Conservation (phyloP, 1,140 invertebrate genomes). For the Aphaenogaster rudis region DNA sequence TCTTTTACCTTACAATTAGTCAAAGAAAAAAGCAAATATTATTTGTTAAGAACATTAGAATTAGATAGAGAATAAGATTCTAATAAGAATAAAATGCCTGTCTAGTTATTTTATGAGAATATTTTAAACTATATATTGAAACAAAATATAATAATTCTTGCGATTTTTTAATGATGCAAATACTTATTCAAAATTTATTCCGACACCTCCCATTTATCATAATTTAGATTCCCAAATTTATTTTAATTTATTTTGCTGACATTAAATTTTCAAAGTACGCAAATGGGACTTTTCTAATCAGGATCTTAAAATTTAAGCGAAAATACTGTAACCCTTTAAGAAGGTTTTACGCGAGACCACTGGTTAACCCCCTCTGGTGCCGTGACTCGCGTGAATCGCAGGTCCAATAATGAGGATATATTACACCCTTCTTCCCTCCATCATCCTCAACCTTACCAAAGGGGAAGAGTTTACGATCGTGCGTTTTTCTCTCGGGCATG, state of each 20-base stretch:
- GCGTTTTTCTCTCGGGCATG: slow-evolving; percentile 32
- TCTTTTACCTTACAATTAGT: background rate
- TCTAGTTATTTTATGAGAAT: background rate
- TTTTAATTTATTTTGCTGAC: slow-evolving; percentile 33
- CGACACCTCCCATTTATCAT: background rate
- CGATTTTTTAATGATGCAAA: background rate
- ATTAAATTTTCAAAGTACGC: slow-evolving; percentile 3
- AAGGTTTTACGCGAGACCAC: slow-evolving; percentile 31
- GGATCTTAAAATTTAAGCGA: slow-evolving; percentile 35
- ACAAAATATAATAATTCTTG: background rate
- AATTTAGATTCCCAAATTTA: slow-evolving; percentile 4
- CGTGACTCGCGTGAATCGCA: slow-evolving; percentile 23
- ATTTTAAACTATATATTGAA: background rate
- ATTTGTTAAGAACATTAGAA: background rate
- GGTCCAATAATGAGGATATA: slow-evolving; percentile 67
- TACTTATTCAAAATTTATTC: background rate
- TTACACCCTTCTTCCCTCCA: slow-evolving; percentile 27
- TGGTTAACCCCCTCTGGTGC: slow-evolving; percentile 26
- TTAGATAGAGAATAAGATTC: background rate
- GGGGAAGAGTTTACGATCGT: slow-evolving; percentile 58
- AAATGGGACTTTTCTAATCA: background rate
- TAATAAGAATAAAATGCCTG: background rate
- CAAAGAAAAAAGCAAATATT: background rate
- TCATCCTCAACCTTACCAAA: background rate
- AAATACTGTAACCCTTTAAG: slow-evolving; percentile 42